Conservation (phyloP, 2,888 invertebrate genomes). For the Polietes domitor region DNA sequence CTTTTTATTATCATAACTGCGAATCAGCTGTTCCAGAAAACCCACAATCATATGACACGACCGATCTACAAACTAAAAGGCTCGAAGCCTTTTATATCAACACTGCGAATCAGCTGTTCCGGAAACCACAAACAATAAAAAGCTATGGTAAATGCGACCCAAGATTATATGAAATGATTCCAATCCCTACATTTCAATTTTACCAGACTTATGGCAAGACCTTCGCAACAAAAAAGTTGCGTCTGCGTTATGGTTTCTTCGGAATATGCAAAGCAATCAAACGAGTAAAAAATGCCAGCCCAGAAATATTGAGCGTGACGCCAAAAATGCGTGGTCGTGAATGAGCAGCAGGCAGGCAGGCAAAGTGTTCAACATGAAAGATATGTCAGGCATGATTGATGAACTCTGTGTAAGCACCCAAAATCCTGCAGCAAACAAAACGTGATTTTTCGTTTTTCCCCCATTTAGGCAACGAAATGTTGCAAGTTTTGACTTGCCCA, state of each 20-base stretch:
- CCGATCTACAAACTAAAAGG: too few relatives aligned
- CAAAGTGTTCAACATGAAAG: conserved; percentile 46
- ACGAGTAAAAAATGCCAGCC: not conserved
- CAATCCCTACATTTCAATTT: too few relatives aligned
- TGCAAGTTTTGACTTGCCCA: not conserved
- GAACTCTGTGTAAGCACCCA: conserved; percentile 35
- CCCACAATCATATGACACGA: too few relatives aligned
- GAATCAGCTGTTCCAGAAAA: too few relatives aligned
- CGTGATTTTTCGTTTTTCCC: conserved; percentile 31
- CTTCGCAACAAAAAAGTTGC: not conserved
- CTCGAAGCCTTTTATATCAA: too few relatives aligned
- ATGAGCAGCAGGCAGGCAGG: conserved; percentile 31
- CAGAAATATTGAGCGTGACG: conserved; percentile 46
- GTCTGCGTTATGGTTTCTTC: not conserved
- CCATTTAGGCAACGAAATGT: not conserved
- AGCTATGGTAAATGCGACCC: too few relatives aligned
- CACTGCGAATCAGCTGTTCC: too few relatives aligned
- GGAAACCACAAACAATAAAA: too few relatives aligned
- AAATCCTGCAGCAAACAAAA: conserved; percentile 15
- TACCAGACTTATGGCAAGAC: not conserved
- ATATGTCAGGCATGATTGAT: conserved; percentile 66
- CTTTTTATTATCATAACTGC: too few relatives aligned
- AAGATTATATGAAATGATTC: too few relatives aligned
- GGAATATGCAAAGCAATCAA: conserved; percentile 26
- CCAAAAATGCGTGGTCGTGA: conserved; percentile 64